Base-by-base conservation (phyloP, 1,140 invertebrate species). In the Drosophila takahashii region DNA sequence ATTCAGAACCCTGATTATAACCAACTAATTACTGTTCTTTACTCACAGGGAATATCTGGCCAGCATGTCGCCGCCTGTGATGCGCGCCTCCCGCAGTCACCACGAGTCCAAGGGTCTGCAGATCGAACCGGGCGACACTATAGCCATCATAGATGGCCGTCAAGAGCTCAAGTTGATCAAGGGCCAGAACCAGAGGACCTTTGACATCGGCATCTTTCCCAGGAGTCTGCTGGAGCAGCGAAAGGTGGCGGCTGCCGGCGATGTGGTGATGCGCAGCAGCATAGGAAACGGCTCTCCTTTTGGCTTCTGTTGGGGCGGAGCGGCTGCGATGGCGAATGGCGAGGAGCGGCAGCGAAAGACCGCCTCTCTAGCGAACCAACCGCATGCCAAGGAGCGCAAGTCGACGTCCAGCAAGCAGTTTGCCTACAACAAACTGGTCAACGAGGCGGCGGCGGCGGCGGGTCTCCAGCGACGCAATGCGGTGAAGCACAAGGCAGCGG, bases 81-180 rank as follows among this genome's bases (percentile, higher is more conserved):
- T 97, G 93, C 95, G 95, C 77, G 95, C 95, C 3, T 67, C 94
- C 4, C 94, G 94, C 61, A 93, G 92, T 41, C 97, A 96, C 90
- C 95, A 96, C 51, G 95, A 95, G 66, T 90, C 94, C 51, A 95
- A 95, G 18, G 96, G 96, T 84, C 94, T 99, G 92, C 93, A 94
- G 13, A 94, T 99, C 36, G 95, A 97, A 60, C 93, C 95, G 2
- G 97, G 97, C 0, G 98, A 99, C 92, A 94, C 95, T n/a, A 96
- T 99, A 48, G 96, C 96, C 18, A 95, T 99, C 16, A 96, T 99
- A 71, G 97, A 99, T 84, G 98, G 97, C n/a, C 92, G 94, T 18
- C 93, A 97, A 0, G 98, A 99, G 77, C 94, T 97, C 80, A 98
- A 98, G 91, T 98, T 97, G 95, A 99, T 98, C 97, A 98, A 97